A percentile compares a stretch with the other conserved stretches of the same genome.
phyloP scores from a whole-genome alignment of 2,113 vertebrate genomes.

The Corydoras maculifer region DNA sequence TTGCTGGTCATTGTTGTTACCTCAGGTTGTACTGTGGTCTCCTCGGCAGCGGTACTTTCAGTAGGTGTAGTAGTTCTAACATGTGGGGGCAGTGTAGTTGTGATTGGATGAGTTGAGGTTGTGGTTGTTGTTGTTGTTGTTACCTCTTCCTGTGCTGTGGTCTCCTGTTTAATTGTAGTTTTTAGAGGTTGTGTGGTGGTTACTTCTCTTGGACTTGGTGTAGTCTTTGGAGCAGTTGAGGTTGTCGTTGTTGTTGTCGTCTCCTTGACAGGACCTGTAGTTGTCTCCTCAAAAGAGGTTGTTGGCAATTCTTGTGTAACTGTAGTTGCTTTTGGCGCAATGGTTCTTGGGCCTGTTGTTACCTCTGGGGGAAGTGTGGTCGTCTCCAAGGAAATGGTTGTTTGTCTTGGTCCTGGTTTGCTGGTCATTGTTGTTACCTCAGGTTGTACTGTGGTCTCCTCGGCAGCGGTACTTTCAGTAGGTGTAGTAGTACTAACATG shows the following conservation, averaged over 20 bases:
- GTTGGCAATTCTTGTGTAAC: constrained; percentile 7
- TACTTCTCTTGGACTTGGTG: not conserved
- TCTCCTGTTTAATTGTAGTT: not conserved
- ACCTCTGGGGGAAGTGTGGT: constrained; percentile 4
- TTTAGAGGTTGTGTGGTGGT: not conserved
- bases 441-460: not conserved
- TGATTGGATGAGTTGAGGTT: not conserved
- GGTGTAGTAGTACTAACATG: not conserved
- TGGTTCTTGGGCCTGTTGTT: not conserved
- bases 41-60: too few relatives aligned
- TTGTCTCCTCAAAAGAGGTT: not conserved
- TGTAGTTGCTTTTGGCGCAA: not conserved
- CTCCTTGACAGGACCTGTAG: not conserved
- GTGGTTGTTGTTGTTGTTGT: constrained; percentile 19
- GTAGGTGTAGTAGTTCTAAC: not conserved
- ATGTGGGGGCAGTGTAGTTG: not conserved
- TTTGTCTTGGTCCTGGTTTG: too few relatives aligned
- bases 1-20: too few relatives aligned
- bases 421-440: too few relatives aligned
- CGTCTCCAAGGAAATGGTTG: too few relatives aligned
- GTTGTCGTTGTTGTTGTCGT: not conserved
- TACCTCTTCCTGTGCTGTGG: not conserved
- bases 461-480: too few relatives aligned
- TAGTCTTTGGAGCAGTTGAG: not conserved
- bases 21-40: too few relatives aligned